These are phyloP conservation scores for Lasius platythorax DNA, from an alignment of 2,888 invertebrate species.

Conservation along the genomic window DNA sequence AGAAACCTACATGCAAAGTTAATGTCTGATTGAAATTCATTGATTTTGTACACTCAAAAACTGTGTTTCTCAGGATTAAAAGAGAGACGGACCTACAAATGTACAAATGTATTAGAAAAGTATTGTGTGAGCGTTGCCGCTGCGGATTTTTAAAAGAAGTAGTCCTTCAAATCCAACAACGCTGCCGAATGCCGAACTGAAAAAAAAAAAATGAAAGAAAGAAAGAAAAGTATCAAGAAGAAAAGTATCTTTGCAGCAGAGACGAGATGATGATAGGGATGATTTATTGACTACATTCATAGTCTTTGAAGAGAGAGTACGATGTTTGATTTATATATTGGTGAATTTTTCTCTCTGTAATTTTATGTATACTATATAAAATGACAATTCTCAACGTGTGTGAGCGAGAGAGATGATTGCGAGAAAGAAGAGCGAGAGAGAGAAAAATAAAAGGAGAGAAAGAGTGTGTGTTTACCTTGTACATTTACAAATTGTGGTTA, in stretches of 20 bases:
- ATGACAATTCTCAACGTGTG: constrained; percentile 76
- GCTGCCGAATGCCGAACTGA: constrained; percentile 78
- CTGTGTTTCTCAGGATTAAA: constrained; percentile 42
- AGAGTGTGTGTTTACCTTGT: constrained; percentile 75
- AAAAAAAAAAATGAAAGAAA: constrained; percentile 58
- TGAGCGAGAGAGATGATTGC: constrained; percentile 51
- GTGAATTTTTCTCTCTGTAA: constrained; percentile 78
- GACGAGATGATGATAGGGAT: constrained; percentile 78
- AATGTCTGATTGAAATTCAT: not conserved
- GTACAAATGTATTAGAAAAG: constrained; percentile 70
- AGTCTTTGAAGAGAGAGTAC: constrained; percentile 77
- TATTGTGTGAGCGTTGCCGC: constrained; percentile 67
- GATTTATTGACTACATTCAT: constrained; percentile 83
- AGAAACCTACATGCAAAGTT: not conserved
- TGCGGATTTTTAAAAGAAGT: constrained; percentile 68
- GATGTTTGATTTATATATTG: constrained; percentile 78
- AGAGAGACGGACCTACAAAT: constrained; percentile 59
- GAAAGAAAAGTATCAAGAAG: constrained; percentile 66
- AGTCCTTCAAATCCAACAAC: constrained; percentile 82
- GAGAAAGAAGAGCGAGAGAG: constrained; percentile 55
- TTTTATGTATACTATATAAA: constrained; percentile 69
- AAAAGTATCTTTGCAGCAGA: constrained; percentile 78
- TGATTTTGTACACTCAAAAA: not conserved
- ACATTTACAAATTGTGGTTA: constrained; percentile 80
- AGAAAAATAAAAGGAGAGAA: constrained; percentile 64